Conservation (phyloP, 92 coral and sea anemone species). For the Zoanthus sansibaricus region DNA sequence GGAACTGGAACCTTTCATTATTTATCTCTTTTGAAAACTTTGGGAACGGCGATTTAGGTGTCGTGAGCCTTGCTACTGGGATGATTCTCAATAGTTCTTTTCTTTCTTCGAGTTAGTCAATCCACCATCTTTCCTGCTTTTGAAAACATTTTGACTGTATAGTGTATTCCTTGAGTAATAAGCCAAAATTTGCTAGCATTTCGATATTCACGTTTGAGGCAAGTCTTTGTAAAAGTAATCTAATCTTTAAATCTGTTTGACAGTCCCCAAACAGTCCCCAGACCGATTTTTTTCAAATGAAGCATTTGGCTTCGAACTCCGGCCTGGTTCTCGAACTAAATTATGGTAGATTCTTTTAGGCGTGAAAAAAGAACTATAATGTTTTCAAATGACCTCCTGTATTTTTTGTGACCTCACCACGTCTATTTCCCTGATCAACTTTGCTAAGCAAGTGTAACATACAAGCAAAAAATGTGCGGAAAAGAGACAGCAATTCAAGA, state of each 20-base stretch:
- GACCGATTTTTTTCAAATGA: conserved; percentile 41
- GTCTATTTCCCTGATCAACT: no score
- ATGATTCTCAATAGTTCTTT: no score
- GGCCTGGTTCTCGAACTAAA: conserved; percentile 53
- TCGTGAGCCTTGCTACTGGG: conserved; percentile 26
- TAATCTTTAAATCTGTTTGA: conserved; percentile 29
- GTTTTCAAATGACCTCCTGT: not conserved
- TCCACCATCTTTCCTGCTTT: not conserved
- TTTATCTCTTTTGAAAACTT: not conserved
- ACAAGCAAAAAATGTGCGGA: no score
- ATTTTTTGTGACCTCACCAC: no score
- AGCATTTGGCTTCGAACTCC: conserved; percentile 49
- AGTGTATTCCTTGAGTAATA: conserved; percentile 38
- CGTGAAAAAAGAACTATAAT: conserved; percentile 46
- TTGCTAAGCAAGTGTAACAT: no score
- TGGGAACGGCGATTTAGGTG: conserved; percentile 27
- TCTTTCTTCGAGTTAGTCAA: no score
- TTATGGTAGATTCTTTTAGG: conserved; percentile 42
- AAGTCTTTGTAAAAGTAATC: conserved; percentile 25
- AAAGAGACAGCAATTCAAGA: no score
- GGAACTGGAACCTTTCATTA: not conserved
- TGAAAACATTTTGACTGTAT: not conserved
- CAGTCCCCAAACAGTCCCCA: conserved; percentile 10
- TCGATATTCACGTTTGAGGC: conserved; percentile 29
- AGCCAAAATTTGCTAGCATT: conserved; percentile 30